Evolutionary conservation across 2,113 vertebrate genomes (phyloP).

Genomic region (Xenopus borealis): DNA sequence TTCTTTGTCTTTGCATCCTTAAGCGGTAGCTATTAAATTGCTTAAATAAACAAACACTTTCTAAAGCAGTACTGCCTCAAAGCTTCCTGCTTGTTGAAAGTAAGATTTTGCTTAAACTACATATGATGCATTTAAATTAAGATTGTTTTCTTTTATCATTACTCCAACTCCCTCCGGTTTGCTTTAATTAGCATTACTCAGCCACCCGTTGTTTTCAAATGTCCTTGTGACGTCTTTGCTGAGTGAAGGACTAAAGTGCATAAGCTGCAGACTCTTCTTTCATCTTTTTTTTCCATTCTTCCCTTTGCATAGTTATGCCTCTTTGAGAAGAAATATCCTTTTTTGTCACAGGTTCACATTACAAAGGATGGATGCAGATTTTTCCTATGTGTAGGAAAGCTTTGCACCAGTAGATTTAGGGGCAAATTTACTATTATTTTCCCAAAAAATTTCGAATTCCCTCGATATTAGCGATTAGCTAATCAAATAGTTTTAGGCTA

Average conservation of each 20-base stretch:
- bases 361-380: background rate
- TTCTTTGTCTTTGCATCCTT: too few species aligned
- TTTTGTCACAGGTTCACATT: background rate
- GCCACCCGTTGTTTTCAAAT: background rate
- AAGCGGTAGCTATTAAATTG: too few species aligned
- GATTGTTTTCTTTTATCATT: conserved; percentile 16
- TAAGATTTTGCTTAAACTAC: conserved; percentile 15
- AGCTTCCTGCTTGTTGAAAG: background rate
- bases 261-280: background rate
- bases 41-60: too few species aligned
- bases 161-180: conserved; percentile 16
- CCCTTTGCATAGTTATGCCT: conserved; percentile 2
- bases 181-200: conserved; percentile 8
- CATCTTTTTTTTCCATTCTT: background rate
- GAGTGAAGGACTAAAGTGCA: conserved; percentile 7
- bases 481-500: too few species aligned
- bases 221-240: conserved; percentile 22
- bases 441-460: too few species aligned
- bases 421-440: too few species aligned
- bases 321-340: conserved; percentile 2
- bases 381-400: background rate
- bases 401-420: background rate
- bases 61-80: too few species aligned
- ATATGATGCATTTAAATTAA: conserved; percentile 18
- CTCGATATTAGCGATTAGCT: too few species aligned